phyloP scores from a whole-genome alignment of 2,113 vertebrate genomes.

The Scolopax mira region DNA sequence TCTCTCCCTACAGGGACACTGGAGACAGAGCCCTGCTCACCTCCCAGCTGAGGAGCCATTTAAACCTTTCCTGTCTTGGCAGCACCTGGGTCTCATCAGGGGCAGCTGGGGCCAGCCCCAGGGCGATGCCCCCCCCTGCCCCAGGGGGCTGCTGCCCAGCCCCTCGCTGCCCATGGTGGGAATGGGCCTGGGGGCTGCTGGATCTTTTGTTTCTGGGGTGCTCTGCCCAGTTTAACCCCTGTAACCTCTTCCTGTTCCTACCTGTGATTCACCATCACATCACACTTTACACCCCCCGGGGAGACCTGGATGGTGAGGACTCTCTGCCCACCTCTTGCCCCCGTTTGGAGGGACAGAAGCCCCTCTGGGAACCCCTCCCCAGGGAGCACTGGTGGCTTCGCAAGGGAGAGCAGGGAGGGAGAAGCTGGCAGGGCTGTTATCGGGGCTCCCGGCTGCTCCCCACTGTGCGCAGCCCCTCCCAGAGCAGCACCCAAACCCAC shows the following conservation, averaged over 20 bases:
- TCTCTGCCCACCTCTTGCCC: neutral
- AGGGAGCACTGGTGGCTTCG: rapidly evolving
- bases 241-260: rapidly evolving
- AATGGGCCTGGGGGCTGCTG: neutral
- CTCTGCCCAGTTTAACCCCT: neutral
- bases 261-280: neutral
- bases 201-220: rapidly evolving
- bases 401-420: neutral
- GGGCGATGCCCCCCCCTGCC: neutral
- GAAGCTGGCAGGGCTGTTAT: neutral
- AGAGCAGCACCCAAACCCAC: neutral
- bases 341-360: neutral
- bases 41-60: neutral
- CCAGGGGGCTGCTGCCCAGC: neutral
- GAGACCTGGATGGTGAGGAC: neutral
- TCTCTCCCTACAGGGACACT: neutral
- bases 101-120: neutral
- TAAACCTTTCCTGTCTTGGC: neutral
- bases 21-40: neutral
- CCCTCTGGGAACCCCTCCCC: neutral
- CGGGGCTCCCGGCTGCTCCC: neutral
- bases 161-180: neutral
- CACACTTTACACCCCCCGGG: neutral
- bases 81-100: neutral
- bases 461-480: neutral